Conservation (phyloP, 2,113 vertebrate genomes). For the Lucifuga dentata region DNA sequence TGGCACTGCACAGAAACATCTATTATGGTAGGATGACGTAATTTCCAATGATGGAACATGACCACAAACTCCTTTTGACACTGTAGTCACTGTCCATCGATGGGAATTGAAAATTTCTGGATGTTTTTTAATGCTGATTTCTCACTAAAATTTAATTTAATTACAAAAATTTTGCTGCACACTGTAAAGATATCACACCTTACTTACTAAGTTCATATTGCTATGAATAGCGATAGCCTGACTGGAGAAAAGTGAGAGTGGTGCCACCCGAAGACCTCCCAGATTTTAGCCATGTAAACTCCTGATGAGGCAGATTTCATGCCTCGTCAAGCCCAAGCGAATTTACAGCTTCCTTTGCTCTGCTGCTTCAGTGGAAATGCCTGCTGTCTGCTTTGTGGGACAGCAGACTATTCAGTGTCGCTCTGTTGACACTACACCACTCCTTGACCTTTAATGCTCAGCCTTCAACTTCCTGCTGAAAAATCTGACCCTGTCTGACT, state of each 20-base stretch:
- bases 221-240: neutral
- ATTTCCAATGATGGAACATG: neutral
- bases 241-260: neutral
- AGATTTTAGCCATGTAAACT: constrained; percentile 15
- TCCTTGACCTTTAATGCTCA: constrained; percentile 63
- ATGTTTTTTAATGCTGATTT: neutral
- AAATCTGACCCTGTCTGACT: constrained; percentile 52
- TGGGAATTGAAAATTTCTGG: neutral
- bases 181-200: neutral
- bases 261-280: constrained; percentile 22
- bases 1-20: too few relatives aligned
- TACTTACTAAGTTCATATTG: neutral
- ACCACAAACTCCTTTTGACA: neutral
- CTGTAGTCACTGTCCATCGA: neutral
- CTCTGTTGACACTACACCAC: constrained; percentile 55
- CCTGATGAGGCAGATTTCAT: constrained; percentile 58
- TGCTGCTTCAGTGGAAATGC: neutral
- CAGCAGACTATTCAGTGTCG: constrained; percentile 48
- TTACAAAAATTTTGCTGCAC: too few relatives aligned
- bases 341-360: constrained; percentile 58
- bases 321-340: constrained; percentile 24
- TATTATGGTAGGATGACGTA: neutral
- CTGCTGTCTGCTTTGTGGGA: constrained; percentile 36
- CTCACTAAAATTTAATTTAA: too few relatives aligned
- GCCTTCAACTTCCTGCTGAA: constrained; percentile 61